These are phyloP conservation scores for Cataglyphis rosenhaueri DNA, from an alignment of 2,888 invertebrate species.

Conservation along the genomic window DNA sequence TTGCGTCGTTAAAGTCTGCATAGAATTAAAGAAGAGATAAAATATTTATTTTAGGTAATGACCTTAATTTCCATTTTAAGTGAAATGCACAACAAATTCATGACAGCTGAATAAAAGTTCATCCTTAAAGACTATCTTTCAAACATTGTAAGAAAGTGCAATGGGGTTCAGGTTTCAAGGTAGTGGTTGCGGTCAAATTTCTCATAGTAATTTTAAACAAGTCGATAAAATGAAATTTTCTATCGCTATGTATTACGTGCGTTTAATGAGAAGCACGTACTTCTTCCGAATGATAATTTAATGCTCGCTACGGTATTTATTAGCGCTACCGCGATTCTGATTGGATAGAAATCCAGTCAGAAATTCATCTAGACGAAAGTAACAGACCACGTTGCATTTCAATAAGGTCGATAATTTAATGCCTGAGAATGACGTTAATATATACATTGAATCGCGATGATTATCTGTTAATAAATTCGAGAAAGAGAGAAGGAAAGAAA, in stretches of 20 bases:
- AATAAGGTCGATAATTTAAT: slow-evolving; percentile 24
- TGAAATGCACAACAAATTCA: not conserved
- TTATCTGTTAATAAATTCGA: slow-evolving; percentile 11
- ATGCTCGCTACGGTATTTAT: slow-evolving; percentile 11
- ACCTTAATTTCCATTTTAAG: slow-evolving; percentile 12
- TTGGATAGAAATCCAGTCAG: slow-evolving; percentile 10
- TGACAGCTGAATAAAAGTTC: not conserved
- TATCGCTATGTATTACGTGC: slow-evolving; percentile 4
- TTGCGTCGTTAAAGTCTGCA: not conserved
- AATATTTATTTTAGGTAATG: not conserved
- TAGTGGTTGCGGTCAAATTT: slow-evolving; percentile 24
- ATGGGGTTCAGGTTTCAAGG: not conserved
- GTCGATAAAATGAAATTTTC: slow-evolving; percentile 22
- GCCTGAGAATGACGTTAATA: not conserved
- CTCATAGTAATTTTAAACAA: slow-evolving; percentile 18
- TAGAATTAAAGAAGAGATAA: not conserved
- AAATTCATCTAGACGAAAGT: slow-evolving; percentile 24
- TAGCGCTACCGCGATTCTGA: not conserved
- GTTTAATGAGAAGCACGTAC: slow-evolving; percentile 25
- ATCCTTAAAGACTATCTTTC: not conserved
- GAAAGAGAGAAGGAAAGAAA: not conserved
- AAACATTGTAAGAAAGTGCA: slow-evolving; percentile 1
- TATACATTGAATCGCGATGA: not conserved
- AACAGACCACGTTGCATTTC: slow-evolving; percentile 13
- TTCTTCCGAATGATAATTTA: slow-evolving; percentile 19